Evolutionary conservation across 2,888 invertebrate genomes (phyloP), one percentile per base, ranked within the genome.

Genomic region (Hemistola chrysoprasaria): DNA sequence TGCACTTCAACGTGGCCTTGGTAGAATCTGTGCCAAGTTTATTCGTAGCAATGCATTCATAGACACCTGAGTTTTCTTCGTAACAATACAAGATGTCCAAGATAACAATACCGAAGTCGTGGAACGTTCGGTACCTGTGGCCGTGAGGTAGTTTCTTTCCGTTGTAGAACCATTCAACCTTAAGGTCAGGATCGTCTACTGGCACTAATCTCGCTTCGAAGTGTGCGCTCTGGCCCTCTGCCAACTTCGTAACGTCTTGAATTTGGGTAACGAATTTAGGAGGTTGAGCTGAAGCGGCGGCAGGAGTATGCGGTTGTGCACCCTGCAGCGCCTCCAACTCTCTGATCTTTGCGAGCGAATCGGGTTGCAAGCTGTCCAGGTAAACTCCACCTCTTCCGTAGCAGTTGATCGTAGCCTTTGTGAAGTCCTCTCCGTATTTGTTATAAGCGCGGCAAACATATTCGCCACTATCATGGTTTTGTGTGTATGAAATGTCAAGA

Each of bases 81-180:
- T 98, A 98, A 68, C 97, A 98, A 71, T 98, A 98, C 22, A 97
- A 83, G 61, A 98, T 98, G 69, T 98, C 98, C 68, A 98, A 90
- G 60, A 98, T 97, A 31, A 98, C 98, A 67, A 97, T 96, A 47
- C 98, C 98, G 77, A 98, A 98, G 72, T 98, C 98, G 71, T 98
- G 97, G 94, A 98, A 97, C 38, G 98, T 98, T 60, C 98, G 93
- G 81, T 98, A 99, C 55, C 99, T 93, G 79, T 98, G 98, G 33
- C 98, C 99, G 83, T 95, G 95, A 1, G 97, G 96, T 58, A 98
- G 85, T 73, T 97, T 97, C 77, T 95, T 94, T 45, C 96, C 97
- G 71, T 98, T 97, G 74, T 95, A 97, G 79, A 94, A 97, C 98
- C 98, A 98, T 81, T 98, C 98, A 8, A 98, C 97, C 56, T 94